Base-by-base conservation (phyloP, 2,888 invertebrate genomes). In the Clanis bilineata region DNA sequence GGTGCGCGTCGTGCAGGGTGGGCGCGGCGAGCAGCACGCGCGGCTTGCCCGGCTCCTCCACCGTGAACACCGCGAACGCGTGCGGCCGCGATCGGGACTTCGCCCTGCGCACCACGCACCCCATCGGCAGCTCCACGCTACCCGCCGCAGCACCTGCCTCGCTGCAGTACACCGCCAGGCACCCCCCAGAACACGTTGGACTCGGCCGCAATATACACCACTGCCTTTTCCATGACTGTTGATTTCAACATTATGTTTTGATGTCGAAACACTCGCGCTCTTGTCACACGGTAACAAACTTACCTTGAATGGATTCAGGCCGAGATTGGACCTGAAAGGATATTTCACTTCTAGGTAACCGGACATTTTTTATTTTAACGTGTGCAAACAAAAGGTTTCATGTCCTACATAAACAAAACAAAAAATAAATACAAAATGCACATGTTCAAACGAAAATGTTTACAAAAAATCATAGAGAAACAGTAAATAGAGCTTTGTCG, bases 21-120 rank as follows among this genome's bases (percentile, higher is more conserved):
- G 82, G 90, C 0, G 95, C 95, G 0, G 95, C 94, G 61, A 96
- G 88, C 64, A 95, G 93, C 15, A 96, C 82, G 12, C 94, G 85
- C 0, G 95, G 94, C 72, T 95, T 95, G 58, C 93, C 88, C 41
- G 93, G 93, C 57, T 93, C 90, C 12, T 90, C 92, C 0, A 88
- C 75, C 6, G 93, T 89, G 73, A 95, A 95, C 62, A 96, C 93
- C 2, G 95, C 95, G 74, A 96, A 96, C 10, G 95, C 95, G 74
- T 94, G 94, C 36, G 93, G 93, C 68, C 95, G 94, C 2, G 95
- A 93, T 69, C 94, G 93, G 15, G 95, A 95, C 72, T 94, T 94
- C 3, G 95, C 94, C 60, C 95, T 86, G 62, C 94, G 93, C 28
- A 95, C 90, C 25, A 93, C 85, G 56, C 94, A 93, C 47, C 93